Evolutionary conservation across 2,113 vertebrate genomes (phyloP).

Genomic region (Meriones unguiculatus): DNA sequence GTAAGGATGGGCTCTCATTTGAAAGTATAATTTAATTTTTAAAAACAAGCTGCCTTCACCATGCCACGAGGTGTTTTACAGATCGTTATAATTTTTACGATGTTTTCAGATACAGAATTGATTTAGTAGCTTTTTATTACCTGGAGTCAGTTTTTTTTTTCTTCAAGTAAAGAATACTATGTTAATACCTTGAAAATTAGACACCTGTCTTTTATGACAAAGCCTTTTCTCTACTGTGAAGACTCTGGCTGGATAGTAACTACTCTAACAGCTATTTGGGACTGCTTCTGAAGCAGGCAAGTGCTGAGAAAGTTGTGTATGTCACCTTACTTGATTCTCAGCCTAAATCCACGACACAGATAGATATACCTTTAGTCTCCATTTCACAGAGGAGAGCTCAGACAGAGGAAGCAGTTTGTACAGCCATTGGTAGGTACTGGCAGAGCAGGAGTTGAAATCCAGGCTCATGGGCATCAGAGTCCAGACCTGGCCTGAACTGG

Average conservation of each 20-base stretch:
- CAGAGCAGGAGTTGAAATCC: background rate
- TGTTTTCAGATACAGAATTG: constrained; percentile 18
- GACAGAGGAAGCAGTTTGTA: background rate
- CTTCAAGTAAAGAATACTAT: constrained; percentile 1
- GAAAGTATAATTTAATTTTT: constrained; percentile 37
- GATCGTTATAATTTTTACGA: background rate
- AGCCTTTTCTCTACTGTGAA: background rate
- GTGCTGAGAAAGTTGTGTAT: background rate
- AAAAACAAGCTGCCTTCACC: background rate
- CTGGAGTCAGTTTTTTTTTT: background rate
- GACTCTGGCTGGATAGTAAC: background rate
- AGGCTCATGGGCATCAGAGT: background rate
- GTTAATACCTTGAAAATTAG: background rate
- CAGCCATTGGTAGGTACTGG: background rate
- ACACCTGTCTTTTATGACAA: background rate
- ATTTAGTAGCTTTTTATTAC: constrained; percentile 26
- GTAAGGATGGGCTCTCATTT: background rate
- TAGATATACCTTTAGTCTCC: background rate
- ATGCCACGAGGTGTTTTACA: background rate
- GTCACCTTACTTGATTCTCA: background rate
- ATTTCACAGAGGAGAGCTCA: background rate
- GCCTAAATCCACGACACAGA: background rate
- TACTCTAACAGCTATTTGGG: background rate
- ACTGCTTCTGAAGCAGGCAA: background rate
- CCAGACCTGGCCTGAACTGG: background rate